A percentile compares a stretch with the other conserved stretches of the same genome.
These are phyloP conservation scores for Lasioglossum zephyrum DNA, from an alignment of 2,888 invertebrate genomes.

Conservation along the genomic window DNA sequence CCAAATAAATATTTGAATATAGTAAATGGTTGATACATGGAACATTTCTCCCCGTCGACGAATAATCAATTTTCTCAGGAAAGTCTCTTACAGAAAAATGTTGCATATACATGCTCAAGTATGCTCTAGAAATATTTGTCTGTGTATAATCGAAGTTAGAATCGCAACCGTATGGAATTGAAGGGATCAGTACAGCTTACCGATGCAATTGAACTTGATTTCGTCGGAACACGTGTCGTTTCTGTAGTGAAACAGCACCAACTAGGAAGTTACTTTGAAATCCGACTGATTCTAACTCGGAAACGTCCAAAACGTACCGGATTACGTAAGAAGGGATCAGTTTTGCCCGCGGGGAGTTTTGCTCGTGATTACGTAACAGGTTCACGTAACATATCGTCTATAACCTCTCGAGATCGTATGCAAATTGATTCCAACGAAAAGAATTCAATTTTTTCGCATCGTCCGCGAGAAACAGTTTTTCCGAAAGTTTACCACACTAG, in stretches of 20 bases:
- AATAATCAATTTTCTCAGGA: too few species aligned
- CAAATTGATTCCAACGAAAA: constrained; percentile 35
- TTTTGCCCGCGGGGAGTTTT: constrained; percentile 12
- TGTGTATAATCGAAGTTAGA: not conserved
- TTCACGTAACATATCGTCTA: constrained; percentile 41
- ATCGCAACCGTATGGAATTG: not conserved
- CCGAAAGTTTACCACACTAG: too few species aligned
- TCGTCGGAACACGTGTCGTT: not conserved
- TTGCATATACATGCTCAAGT: not conserved
- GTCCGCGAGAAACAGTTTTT: not conserved
- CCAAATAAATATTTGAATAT: too few species aligned
- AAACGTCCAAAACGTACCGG: constrained; percentile 23
- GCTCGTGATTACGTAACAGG: constrained; percentile 30
- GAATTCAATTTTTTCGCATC: constrained; percentile 22
- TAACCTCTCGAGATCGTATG: constrained; percentile 10
- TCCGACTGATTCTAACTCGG: constrained; percentile 20
- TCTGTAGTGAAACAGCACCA: not conserved
- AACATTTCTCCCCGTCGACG: too few species aligned
- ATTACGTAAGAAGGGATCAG: constrained; percentile 33
- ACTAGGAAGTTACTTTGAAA: not conserved
- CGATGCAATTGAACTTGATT: not conserved
- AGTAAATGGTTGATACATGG: too few species aligned
- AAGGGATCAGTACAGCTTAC: not conserved
- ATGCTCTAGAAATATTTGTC: not conserved
- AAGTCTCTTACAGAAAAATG: not conserved